phyloP scores from a whole-genome alignment of 2,797 vertebrate genomes.

The Acanthopagrus latus region DNA sequence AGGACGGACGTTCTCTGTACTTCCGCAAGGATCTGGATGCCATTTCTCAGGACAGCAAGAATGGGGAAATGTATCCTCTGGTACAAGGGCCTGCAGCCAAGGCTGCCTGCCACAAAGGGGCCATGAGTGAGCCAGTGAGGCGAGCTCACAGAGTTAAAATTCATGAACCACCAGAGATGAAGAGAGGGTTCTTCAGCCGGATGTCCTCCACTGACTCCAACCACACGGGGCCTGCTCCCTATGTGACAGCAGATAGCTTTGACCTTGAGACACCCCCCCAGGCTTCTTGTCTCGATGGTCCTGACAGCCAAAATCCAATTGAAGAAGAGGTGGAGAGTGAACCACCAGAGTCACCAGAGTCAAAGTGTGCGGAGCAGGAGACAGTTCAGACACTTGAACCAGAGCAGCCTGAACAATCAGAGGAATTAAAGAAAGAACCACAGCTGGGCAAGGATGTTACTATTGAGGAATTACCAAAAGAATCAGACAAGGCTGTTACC shows the following conservation, averaged over 20 bases:
- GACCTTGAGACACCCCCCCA: conserved; percentile 82
- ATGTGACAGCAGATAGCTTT: conserved; percentile 85
- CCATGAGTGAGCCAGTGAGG: conserved; percentile 89
- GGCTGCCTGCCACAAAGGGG: conserved; percentile 81
- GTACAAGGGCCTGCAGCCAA: conserved; percentile 70
- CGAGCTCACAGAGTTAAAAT: conserved; percentile 87
- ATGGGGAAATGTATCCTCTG: conserved; percentile 69
- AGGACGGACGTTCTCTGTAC: conserved; percentile 87
- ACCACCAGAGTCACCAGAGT: conserved; percentile 18
- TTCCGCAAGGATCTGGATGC: conserved; percentile 85
- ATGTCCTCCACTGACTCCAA: conserved; percentile 89
- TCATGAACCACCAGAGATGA: conserved; percentile 82
- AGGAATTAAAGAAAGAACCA: conserved; percentile 46
- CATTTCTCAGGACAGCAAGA: conserved; percentile 88
- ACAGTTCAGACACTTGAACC: conserved; percentile 36
- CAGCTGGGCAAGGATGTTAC: conserved; percentile 16
- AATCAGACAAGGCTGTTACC: conserved; percentile 18
- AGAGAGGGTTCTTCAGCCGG: conserved; percentile 83
- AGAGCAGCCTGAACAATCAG: conserved; percentile 37
- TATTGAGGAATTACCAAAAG: conserved; percentile 37
- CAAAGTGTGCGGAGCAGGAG: conserved; percentile 49
- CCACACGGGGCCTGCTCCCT: conserved; percentile 84
- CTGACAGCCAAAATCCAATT: conserved; percentile 72
- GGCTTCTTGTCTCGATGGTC: conserved; percentile 68
- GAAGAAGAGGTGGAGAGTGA: conserved; percentile 62